Conservation (phyloP, 2,797 vertebrate genomes). For the Acipenser ruthenus region DNA sequence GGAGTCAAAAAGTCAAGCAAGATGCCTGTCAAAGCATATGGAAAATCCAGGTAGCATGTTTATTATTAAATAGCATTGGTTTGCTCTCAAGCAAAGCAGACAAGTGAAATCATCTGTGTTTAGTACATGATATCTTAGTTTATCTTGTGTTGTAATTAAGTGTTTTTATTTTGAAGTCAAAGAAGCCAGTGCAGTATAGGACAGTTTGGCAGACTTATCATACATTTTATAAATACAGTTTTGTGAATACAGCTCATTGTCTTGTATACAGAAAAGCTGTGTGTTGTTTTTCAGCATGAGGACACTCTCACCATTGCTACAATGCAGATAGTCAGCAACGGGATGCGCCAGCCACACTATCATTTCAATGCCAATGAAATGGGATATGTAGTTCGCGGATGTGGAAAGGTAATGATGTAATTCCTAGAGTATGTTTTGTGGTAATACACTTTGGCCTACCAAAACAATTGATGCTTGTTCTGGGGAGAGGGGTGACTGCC, state of each 20-base stretch:
- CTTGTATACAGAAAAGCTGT: neutral
- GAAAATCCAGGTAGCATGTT: too few relatives aligned
- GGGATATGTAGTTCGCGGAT: constrained; percentile 51
- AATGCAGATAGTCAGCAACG: constrained; percentile 41
- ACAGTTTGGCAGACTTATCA: neutral
- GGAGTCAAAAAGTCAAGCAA: too few relatives aligned
- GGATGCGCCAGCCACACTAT: constrained; percentile 49
- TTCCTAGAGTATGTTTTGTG: neutral
- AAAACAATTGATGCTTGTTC: too few relatives aligned
- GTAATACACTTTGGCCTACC: neutral
- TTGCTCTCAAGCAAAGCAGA: too few relatives aligned
- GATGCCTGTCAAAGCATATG: too few relatives aligned
- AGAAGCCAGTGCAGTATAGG: too few relatives aligned
- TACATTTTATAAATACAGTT: neutral
- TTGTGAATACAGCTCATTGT: neutral
- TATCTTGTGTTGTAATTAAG: too few relatives aligned
- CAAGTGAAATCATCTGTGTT: too few relatives aligned
- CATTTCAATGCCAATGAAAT: constrained; percentile 58
- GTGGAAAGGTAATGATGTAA: constrained; percentile 40
- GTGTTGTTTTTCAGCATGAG: constrained; percentile 37
- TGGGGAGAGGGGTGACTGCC: too few relatives aligned
- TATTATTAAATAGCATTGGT: too few relatives aligned
- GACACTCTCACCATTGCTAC: constrained; percentile 41
- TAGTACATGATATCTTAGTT: too few relatives aligned
- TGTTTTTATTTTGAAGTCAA: too few relatives aligned